Percentiles rank a stretch among this genome's conserved stretches.
Evolutionary conservation across 2,888 invertebrate genomes (phyloP).

Genomic region (Tholera decimalis): DNA sequence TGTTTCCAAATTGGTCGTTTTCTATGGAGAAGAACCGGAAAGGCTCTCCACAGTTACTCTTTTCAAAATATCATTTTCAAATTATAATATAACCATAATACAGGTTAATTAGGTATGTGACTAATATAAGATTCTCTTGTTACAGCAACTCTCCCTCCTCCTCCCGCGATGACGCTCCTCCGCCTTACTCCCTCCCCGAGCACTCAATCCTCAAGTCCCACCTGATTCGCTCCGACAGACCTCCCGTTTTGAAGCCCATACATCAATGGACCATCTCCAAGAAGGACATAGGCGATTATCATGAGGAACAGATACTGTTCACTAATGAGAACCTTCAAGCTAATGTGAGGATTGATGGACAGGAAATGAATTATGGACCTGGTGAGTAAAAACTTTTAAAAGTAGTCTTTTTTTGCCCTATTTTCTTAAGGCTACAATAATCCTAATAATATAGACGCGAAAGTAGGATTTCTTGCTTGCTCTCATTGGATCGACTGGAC

Average conservation of each 20-base stretch:
- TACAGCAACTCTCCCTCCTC: constrained; percentile 80
- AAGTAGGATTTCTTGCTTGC: too few species aligned
- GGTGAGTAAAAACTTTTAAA: constrained; percentile 73
- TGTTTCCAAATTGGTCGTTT: too few species aligned
- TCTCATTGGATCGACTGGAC: too few species aligned
- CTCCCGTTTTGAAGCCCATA: constrained; percentile 73
- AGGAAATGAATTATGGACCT: constrained; percentile 86
- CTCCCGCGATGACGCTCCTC: constrained; percentile 78
- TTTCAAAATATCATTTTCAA: too few species aligned
- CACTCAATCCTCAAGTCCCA: constrained; percentile 89
- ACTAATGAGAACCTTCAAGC: constrained; percentile 86
- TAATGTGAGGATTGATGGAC: constrained; percentile 77
- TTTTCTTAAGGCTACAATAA: too few species aligned
- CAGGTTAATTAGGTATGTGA: too few species aligned
- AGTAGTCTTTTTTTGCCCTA: too few species aligned
- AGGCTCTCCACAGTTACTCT: too few species aligned
- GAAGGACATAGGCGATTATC: constrained; percentile 85
- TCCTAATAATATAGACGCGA: too few species aligned
- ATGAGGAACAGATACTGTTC: constrained; percentile 87
- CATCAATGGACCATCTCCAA: constrained; percentile 90
- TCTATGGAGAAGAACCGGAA: too few species aligned
- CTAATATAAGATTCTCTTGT: too few species aligned
- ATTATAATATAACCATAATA: too few species aligned
- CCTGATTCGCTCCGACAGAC: constrained; percentile 78
- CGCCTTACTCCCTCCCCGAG: constrained; percentile 84